Evolutionary conservation across 2,888 invertebrate genomes (phyloP), one percentile per base, ranked within the genome.

Genomic region (Andrena minutula): DNA sequence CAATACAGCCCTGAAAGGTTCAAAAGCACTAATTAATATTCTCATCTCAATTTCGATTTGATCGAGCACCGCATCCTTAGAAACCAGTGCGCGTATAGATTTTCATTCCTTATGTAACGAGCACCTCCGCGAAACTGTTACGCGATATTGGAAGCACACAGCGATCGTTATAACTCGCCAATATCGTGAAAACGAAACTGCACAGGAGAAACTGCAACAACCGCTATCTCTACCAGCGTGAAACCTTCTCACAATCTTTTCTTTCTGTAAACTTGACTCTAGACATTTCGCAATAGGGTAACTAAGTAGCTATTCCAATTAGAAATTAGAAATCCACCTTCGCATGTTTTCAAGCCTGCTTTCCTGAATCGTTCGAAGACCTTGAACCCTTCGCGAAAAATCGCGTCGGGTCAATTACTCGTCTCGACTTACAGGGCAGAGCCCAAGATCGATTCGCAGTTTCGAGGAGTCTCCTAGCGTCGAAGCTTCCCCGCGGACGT

Each of bases 31-130:
- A 16, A 16, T 41, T 41, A 23, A 23, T 56, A 23, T 10, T 23
- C 8, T 56, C 56, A 26, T 56, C 23, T 4, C 10, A 20, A 51
- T 20, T 51, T 20, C n/a, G 20, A 20, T 51, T 12, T 49, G n/a
- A 12, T 3, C 49, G 30, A 10, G 16, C 51, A 12, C 41, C 23
- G 16, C 23, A 7, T 16, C 16, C 7, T 49, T n/a, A 64, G 53
- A 79, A 63, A 47, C 66, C 51, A 60, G 53, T 53, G 49, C 5
- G 5, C 26, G 41, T 51, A 61, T 32, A 58, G 20, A 53, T 76
- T 82, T 82, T 65, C 23, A 51, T 51, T n/a, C 32, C 70, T 86
- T 87, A 83, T 63, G 60, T 83, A 83, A 84, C 35, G 41, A n/a
- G 32, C 16, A 8, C 61, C 23, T 56, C 79, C 76, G 66, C 23